Evolutionary conservation across 2,797 vertebrate genomes (phyloP).

Genomic region (Pangasius djambal): DNA sequence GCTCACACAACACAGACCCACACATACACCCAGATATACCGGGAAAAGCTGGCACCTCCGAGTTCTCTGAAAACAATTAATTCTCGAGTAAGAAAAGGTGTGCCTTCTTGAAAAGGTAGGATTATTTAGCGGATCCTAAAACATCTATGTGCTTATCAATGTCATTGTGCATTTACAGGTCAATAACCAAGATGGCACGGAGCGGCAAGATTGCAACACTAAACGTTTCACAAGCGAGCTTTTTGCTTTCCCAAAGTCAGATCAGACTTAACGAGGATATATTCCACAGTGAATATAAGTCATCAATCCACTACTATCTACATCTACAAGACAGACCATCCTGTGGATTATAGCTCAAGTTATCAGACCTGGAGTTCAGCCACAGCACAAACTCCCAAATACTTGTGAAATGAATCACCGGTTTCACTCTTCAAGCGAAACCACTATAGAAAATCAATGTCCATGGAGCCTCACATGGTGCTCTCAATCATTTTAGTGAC

Average conservation of each 20-base stretch:
- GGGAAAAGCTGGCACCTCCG: background rate
- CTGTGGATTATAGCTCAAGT: background rate
- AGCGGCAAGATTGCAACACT: background rate
- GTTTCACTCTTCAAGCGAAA: conserved; percentile 36
- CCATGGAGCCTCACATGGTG: background rate
- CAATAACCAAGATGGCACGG: conserved; percentile 31
- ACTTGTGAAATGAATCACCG: conserved; percentile 38
- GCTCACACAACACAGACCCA: conserved; percentile 27
- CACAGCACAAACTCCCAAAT: conserved; percentile 31
- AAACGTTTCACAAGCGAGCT: background rate
- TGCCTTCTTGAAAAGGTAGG: background rate
- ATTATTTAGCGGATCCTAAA: background rate
- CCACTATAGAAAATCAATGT: background rate
- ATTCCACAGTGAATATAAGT: background rate
- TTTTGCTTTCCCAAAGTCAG: background rate
- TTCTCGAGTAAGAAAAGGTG: background rate
- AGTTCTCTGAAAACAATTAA: conserved; percentile 8
- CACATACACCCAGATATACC: background rate
- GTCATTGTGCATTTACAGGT: conserved; percentile 25
- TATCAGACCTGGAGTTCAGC: conserved; percentile 11
- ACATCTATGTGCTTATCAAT: background rate
- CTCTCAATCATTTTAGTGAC: background rate
- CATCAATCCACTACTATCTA: background rate
- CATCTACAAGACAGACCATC: background rate
- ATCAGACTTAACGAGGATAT: background rate